phyloP scores from a whole-genome alignment of 2,113 vertebrate genomes.

The Girardinichthys multiradiatus region DNA sequence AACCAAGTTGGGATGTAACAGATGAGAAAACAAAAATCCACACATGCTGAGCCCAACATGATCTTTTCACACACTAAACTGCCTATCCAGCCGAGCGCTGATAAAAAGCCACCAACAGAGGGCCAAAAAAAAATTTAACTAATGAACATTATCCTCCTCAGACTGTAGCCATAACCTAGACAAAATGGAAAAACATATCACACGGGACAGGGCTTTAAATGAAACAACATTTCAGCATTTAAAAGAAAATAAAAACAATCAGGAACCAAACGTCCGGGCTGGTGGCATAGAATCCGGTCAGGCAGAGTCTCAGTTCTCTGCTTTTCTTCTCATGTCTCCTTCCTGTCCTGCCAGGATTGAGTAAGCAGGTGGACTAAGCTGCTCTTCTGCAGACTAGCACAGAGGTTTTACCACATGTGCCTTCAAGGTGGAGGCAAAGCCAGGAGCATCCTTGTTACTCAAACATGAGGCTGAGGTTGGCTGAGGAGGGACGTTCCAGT shows the following conservation, averaged over 20 bases:
- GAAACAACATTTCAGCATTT: conserved; percentile 33
- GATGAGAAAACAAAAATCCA: conserved; percentile 25
- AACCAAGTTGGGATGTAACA: conserved; percentile 14
- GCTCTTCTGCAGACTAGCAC: conserved; percentile 8
- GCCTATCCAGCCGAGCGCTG: conserved; percentile 2
- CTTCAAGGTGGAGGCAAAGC: conserved; percentile 31
- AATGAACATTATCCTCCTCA: conserved; percentile 50
- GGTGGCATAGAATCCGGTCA: conserved; percentile 69
- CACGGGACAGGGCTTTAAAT: conserved; percentile 28
- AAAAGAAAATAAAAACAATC: conserved; percentile 61
- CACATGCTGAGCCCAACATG: conserved; percentile 12
- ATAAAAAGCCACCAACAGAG: conserved; percentile 50
- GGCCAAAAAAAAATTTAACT: conserved; percentile 20
- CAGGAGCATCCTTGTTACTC: conserved; percentile 41
- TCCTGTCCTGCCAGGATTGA: conserved; percentile 26
- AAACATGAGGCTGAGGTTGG: conserved; percentile 32
- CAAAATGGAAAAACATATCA: conserved; percentile 25
- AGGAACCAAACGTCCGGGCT: conserved; percentile 63
- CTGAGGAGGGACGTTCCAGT: conserved; percentile 5
- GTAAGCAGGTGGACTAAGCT: conserved; percentile 12
- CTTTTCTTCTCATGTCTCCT: conserved; percentile 19
- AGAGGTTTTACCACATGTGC: conserved; percentile 30
- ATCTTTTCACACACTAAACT: conserved; percentile 28
- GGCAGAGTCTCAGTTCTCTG: conserved; percentile 62
- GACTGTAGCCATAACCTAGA: conserved; percentile 51